These are phyloP conservation scores for Cricetomys ansorgei DNA, from an alignment of 2,113 vertebrate genomes.

Conservation along the genomic window DNA sequence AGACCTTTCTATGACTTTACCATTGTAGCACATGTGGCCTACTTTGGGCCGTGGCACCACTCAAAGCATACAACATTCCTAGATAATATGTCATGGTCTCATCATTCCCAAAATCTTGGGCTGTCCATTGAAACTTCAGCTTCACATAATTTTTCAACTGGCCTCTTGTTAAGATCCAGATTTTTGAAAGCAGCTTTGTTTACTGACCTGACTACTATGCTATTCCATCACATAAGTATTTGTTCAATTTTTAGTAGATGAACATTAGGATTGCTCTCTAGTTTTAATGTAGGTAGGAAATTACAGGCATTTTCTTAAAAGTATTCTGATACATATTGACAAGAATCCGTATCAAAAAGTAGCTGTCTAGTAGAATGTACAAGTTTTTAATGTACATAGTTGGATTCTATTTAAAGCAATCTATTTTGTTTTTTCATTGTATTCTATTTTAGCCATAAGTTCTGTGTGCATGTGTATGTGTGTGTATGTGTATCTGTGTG, in stretches of 20 bases:
- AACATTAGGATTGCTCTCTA: neutral
- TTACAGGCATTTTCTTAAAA: neutral
- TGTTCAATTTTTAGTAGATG: neutral
- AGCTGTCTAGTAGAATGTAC: neutral
- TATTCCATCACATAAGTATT: neutral
- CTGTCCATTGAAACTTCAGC: neutral
- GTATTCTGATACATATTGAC: neutral
- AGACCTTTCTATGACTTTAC: neutral
- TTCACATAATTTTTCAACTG: neutral
- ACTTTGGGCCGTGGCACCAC: neutral
- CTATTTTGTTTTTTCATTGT: conserved; percentile 1
- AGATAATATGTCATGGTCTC: neutral
- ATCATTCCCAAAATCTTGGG: neutral
- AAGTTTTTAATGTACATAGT: neutral
- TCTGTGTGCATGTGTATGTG: neutral
- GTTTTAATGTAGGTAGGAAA: neutral
- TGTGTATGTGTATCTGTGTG: neutral
- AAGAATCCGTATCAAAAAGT: neutral
- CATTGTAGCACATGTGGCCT: neutral
- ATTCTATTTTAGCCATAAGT: neutral
- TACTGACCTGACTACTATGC: neutral
- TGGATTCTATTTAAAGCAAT: neutral
- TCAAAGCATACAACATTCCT: neutral
- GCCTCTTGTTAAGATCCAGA: neutral
- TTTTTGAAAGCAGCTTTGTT: neutral